Evolutionary conservation across 1,140 invertebrate genomes (phyloP), one percentile per base, ranked within the genome.

Genomic region (Muscidifurax raptorellus): DNA sequence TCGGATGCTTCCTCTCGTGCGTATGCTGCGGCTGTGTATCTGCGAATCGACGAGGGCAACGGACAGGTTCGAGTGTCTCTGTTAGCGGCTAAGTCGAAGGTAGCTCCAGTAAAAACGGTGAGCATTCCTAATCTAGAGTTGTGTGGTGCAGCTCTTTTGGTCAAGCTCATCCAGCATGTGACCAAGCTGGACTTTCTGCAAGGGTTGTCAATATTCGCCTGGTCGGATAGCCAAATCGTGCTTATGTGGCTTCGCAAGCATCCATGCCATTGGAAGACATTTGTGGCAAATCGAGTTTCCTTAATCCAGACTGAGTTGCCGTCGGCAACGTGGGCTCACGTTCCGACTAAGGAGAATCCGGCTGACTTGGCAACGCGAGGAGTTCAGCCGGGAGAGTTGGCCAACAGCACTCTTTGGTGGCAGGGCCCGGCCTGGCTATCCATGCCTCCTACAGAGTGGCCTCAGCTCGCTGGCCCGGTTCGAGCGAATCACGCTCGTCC

Each of bases 31-130:
- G n/a, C n/a, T n/a, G n/a, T n/a, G n/a, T n/a, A n/a, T n/a, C n/a
- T n/a, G n/a, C n/a, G n/a, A n/a, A n/a, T n/a, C n/a, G n/a, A n/a
- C n/a, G n/a, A n/a, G n/a, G n/a, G n/a, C n/a, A 22, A 44, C 1
- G 44, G 18, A 71, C 30, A 15, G 18, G 84, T 13, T 72, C 87
- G 25, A 66, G 88, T 0, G 67, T 90, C n/a, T 79, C 18, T 66
- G 13, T 66, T 66, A 66, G 25, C 80, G 28, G 75, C 82, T 0
- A 90, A 90, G 40, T 87, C 89, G 1, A 88, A 86, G 74, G 88
- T 91, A 18, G 86, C 84, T 3, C 86, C 78, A 1, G 10, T 91
- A 4, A 88, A 90, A 76, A 67, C 71, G 18, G 25, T 66, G 5
- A 66, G 64, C 64, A 66, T 66, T 12, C 2, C 22, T 12, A 66